Percentiles rank a stretch among this genome's conserved stretches.
These are phyloP conservation scores for Drosophila quasianomalipes DNA, from an alignment of 2,888 invertebrate genomes.

Conservation along the genomic window DNA sequence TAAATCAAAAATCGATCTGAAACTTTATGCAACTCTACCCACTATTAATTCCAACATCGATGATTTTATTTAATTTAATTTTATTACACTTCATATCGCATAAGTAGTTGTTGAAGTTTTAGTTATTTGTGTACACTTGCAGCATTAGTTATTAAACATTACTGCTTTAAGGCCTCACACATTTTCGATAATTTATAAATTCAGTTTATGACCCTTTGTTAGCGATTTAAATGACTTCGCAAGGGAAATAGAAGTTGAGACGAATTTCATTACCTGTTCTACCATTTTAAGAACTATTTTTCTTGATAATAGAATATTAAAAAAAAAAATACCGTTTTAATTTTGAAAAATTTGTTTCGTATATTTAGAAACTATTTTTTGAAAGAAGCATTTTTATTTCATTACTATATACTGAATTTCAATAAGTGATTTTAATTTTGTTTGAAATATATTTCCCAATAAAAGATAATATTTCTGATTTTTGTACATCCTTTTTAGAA, in stretches of 20 bases:
- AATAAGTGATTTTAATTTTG: not conserved
- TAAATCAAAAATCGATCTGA: too few species aligned
- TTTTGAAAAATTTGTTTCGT: fast-evolving
- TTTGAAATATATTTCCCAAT: not conserved
- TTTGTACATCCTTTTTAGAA: too few species aligned
- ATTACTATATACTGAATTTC: not conserved
- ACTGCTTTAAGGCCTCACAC: not conserved
- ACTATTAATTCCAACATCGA: not conserved
- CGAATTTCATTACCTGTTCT: not conserved
- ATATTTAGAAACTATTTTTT: not conserved
- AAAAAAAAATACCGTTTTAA: too few species aligned
- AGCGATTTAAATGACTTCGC: not conserved
- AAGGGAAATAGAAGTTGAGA: not conserved
- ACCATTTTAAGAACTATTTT: not conserved
- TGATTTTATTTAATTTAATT: not conserved
- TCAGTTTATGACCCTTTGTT: not conserved
- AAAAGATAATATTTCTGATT: not conserved
- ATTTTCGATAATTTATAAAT: not conserved
- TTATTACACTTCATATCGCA: not conserved
- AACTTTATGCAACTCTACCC: too few species aligned
- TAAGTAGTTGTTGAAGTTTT: not conserved
- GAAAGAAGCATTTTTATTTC: not conserved
- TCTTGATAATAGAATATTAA: too few species aligned
- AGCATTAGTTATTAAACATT: not conserved
- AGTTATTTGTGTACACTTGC: not conserved